A percentile compares a stretch with the other conserved stretches of the same genome.
Conservation (phyloP, 2,113 vertebrate species). For the Nanorana parkeri region DNA sequence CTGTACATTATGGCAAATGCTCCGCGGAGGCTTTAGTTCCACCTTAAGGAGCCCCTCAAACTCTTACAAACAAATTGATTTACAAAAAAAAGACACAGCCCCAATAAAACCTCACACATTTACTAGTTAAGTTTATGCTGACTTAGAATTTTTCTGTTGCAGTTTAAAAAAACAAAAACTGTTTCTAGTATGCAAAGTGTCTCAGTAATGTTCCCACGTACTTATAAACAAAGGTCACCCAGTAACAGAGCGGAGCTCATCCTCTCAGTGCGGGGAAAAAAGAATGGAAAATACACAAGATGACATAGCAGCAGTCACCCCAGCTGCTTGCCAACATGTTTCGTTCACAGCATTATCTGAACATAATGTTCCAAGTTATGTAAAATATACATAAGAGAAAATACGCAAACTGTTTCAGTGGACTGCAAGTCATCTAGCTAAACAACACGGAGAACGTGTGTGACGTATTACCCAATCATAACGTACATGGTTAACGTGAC, state of each 20-base stretch:
- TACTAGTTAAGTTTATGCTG: not conserved
- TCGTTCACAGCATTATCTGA: constrained; percentile 67
- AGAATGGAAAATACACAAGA: constrained; percentile 69
- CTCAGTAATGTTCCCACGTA: constrained; percentile 75
- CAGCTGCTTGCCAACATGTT: constrained; percentile 66
- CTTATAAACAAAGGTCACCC: constrained; percentile 72
- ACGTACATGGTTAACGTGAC: constrained; percentile 7
- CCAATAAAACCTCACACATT: not conserved
- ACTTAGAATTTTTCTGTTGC: not conserved
- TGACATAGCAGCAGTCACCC: constrained; percentile 62
- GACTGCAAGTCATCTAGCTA: constrained; percentile 12
- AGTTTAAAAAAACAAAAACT: constrained; percentile 49
- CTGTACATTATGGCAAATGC: no score
- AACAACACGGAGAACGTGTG: not conserved
- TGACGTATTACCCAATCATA: not conserved
- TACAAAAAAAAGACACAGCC: no score
- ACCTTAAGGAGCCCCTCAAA: no score
- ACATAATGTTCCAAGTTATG: constrained; percentile 68
- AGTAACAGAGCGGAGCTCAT: constrained; percentile 68
- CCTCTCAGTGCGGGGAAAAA: constrained; percentile 39
- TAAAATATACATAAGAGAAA: constrained; percentile 61
- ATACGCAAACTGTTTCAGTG: constrained; percentile 40
- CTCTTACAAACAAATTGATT: no score
- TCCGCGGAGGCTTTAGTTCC: no score
- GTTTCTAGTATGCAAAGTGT: constrained; percentile 59